These are phyloP conservation scores for Sinocyclocheilus rhinocerous DNA, from an alignment of 2,113 vertebrate genomes.

Conservation along the genomic window DNA sequence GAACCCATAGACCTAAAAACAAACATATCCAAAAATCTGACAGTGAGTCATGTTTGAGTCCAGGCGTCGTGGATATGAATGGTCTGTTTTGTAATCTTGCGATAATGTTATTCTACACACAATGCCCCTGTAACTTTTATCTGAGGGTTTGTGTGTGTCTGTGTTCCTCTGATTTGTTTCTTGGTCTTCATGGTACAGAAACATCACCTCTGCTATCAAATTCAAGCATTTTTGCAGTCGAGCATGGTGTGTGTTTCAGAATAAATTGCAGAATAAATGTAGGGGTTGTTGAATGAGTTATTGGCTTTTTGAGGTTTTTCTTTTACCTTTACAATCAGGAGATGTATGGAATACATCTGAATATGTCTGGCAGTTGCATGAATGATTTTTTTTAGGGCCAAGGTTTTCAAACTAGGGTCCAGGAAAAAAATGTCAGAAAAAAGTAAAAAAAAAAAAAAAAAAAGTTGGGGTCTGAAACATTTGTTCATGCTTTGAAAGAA, in stretches of 20 bases:
- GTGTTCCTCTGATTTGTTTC: not conserved
- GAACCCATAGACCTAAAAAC: not conserved
- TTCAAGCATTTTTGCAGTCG: not conserved
- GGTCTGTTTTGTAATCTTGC: not conserved
- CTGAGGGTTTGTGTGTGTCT: not conserved
- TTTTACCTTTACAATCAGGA: not conserved
- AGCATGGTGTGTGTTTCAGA: not conserved
- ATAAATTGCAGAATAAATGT: constrained; percentile 49
- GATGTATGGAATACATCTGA: not conserved
- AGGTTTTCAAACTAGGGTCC: too few species aligned
- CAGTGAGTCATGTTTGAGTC: constrained; percentile 4
- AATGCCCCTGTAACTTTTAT: not conserved
- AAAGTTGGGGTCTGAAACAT: too few species aligned
- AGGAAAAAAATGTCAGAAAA: too few species aligned
- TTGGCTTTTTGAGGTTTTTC: constrained; percentile 41
- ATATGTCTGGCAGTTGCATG: not conserved
- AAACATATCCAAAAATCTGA: constrained; percentile 16
- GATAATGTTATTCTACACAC: not conserved
- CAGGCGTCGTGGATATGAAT: not conserved
- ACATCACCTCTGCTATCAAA: constrained; percentile 25
- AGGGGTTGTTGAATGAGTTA: constrained; percentile 48
- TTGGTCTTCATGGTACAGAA: not conserved
- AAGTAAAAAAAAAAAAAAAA: not conserved
- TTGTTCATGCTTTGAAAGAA: too few species aligned
- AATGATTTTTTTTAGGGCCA: not conserved